A percentile compares a stretch with the other conserved stretches of the same genome.
Evolutionary conservation across 2,888 invertebrate species (phyloP).

Genomic region (Chymomyza fuscimana): DNA sequence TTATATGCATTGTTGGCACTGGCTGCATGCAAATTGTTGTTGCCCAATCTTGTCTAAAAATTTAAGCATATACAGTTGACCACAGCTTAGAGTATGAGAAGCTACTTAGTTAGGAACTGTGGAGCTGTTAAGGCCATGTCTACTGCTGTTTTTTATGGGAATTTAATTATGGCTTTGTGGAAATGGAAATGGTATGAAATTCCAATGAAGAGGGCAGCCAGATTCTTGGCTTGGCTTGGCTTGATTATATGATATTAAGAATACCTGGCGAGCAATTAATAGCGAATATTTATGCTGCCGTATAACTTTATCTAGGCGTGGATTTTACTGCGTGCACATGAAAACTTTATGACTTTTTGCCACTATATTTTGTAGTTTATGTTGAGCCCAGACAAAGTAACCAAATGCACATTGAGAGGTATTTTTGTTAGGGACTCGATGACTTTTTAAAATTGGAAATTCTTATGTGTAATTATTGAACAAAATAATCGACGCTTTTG

Average conservation of each 20-base stretch:
- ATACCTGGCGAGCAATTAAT: conserved; percentile 1
- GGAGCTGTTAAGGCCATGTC: neutral
- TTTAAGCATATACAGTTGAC: neutral
- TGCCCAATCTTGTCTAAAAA: conserved; percentile 16
- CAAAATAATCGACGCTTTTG: too few relatives aligned
- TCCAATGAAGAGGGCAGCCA: conserved; percentile 12
- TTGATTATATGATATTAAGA: neutral
- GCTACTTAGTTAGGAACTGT: neutral
- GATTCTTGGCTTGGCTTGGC: neutral
- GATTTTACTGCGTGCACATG: neutral
- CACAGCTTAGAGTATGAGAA: neutral
- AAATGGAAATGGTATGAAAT: conserved; percentile 31
- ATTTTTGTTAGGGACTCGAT: neutral
- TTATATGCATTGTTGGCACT: conserved; percentile 28
- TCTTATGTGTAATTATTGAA: conserved; percentile 1
- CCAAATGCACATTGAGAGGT: conserved; percentile 29
- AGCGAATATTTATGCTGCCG: conserved; percentile 48
- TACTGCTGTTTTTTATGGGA: conserved; percentile 43
- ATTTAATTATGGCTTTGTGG: conserved; percentile 51
- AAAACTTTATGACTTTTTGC: conserved; percentile 53
- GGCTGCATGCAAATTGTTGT: conserved; percentile 29
- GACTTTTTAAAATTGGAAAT: neutral
- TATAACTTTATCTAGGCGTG: conserved; percentile 40
- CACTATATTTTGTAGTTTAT: conserved; percentile 56
- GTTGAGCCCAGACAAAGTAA: conserved; percentile 63